These are phyloP conservation scores for Parthenolecanium corni DNA, from an alignment of 2,888 invertebrate species.

Conservation along the genomic window DNA sequence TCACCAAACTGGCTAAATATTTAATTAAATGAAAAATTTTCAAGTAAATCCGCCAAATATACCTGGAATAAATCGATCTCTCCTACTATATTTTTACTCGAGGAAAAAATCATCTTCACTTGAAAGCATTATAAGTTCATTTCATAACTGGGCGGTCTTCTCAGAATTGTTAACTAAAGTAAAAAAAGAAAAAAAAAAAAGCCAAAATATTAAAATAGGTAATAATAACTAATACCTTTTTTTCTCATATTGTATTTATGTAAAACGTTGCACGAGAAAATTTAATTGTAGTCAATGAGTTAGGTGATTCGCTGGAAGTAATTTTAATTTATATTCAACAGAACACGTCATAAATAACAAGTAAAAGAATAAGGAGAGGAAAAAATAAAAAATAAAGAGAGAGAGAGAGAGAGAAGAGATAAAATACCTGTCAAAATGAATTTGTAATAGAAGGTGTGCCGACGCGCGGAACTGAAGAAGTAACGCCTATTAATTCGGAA, in stretches of 20 bases:
- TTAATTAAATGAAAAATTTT: too few species aligned
- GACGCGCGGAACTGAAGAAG: slow-evolving; percentile 21
- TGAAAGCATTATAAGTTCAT: too few species aligned
- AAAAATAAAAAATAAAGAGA: neutral
- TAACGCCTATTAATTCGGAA: slow-evolving; percentile 25
- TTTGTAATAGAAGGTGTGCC: slow-evolving; percentile 25
- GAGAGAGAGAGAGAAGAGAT: slow-evolving; percentile 1
- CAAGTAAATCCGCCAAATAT: too few species aligned
- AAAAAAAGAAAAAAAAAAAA: neutral
- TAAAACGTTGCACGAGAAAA: slow-evolving; percentile 1
- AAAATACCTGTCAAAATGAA: slow-evolving; percentile 25
- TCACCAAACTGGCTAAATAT: too few species aligned
- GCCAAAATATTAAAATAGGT: neutral
- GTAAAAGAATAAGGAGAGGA: neutral
- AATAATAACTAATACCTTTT: neutral
- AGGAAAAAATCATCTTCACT: too few species aligned
- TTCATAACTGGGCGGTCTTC: slow-evolving; percentile 1
- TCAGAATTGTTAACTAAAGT: neutral
- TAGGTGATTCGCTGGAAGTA: slow-evolving; percentile 17
- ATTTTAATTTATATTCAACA: slow-evolving; percentile 24
- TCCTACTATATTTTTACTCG: too few species aligned
- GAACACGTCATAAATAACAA: slow-evolving; percentile 14
- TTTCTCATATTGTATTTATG: neutral
- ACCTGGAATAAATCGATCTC: too few species aligned
- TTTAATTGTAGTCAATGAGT: slow-evolving; percentile 25